Conservation (phyloP, 2,888 invertebrate species). For the Epiblema foenella region DNA sequence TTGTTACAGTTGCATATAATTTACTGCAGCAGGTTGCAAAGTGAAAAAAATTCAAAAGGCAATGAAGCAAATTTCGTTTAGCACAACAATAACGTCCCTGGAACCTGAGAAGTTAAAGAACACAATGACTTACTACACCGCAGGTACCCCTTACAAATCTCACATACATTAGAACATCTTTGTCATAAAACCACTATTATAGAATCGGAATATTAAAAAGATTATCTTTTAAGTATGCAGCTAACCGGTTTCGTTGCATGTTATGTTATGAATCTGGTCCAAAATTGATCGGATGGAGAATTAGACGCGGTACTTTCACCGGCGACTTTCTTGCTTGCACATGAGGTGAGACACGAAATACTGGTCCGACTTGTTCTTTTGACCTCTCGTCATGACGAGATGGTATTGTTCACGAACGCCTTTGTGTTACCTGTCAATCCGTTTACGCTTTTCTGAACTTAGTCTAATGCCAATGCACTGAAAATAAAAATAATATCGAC, state of each 20-base stretch:
- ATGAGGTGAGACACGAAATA: conserved; percentile 59
- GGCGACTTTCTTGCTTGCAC: conserved; percentile 71
- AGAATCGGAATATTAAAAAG: conserved; percentile 60
- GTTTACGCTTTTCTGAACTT: conserved; percentile 55
- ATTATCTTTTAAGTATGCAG: conserved; percentile 55
- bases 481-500: conserved; percentile 11
- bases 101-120: conserved; percentile 57
- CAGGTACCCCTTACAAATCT: conserved; percentile 68
- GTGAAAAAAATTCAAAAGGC: conserved; percentile 60
- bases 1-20: neutral
- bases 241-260: conserved; percentile 73
- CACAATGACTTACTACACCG: conserved; percentile 55
- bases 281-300: conserved; percentile 69
- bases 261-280: conserved; percentile 77
- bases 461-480: conserved; percentile 61
- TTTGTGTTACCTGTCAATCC: conserved; percentile 63
- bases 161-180: conserved; percentile 64
- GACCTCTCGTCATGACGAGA: conserved; percentile 64
- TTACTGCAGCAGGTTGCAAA: conserved; percentile 1
- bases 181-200: conserved; percentile 61
- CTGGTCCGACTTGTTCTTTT: conserved; percentile 66
- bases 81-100: conserved; percentile 60
- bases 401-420: conserved; percentile 65
- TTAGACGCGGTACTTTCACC: conserved; percentile 80
- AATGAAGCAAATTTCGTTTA: conserved; percentile 63